Evolutionary conservation across 2,113 vertebrate genomes (phyloP), one percentile per base, ranked within the genome.

Genomic region (Paracanthobrama guichenoti): DNA sequence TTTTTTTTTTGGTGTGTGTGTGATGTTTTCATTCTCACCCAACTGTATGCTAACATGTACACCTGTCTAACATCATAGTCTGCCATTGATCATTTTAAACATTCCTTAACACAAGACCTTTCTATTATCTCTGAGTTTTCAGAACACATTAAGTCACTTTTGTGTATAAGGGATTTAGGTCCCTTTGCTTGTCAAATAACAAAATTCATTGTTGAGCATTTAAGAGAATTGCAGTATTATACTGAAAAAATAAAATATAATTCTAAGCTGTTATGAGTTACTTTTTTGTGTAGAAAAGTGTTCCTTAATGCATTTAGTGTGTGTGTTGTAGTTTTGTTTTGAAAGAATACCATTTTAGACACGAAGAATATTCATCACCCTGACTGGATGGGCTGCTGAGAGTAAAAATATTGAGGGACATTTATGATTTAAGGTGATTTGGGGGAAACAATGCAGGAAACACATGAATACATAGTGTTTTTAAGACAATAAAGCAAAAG

Each of bases 171-270:
- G 48, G n/a, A 62, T 28, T 31, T 31, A 50, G 31, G 48, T 16
- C 22, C 24, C n/a, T n/a, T 13, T 66, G 10, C 28, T 75, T 64
- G 60, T 83, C n/a, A 66, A 42, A 11, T 66, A 48, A 28, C 46
- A 76, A 50, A 11, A 39, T 55, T 39, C 12, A n/a, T n/a, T 6
- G 20, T 42, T 60, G 55, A 26, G 3, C 50, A 14, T 31, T 75
- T 64, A 9, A 24, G 4, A 83, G 55, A 10, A 13, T n/a, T 69
- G 11, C 31, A 26, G 24, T 64, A 35, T 64, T 64, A 31, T 55
- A 22, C 26, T 67, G 55, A 79, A 10, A 31, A 13, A 53, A 60
- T 78, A 20, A 79, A 79, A 44, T 78, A 46, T 26, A 60, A 46
- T 2, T 59, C 22, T n/a, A 60, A 62, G 24, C 57, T 18, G 13